Evolutionary conservation across 2,888 invertebrate species (phyloP).

Genomic region (Hyles lineata): DNA sequence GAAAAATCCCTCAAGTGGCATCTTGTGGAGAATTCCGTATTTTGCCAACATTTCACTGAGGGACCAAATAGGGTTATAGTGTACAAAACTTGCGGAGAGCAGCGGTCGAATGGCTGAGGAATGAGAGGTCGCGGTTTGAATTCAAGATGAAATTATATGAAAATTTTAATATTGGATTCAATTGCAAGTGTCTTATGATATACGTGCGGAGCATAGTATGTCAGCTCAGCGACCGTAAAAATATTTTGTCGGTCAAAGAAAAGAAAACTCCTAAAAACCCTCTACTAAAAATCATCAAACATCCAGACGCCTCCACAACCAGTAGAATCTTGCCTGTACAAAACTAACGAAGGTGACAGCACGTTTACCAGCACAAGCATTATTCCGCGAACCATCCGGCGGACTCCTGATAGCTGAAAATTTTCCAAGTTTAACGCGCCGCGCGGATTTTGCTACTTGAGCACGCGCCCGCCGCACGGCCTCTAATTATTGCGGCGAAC

Average conservation of each 20-base stretch:
- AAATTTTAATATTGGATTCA: too few relatives aligned
- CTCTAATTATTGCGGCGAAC: conserved; percentile 60
- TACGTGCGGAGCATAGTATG: too few relatives aligned
- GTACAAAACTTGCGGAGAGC: not conserved
- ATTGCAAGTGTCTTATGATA: too few relatives aligned
- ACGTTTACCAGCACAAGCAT: conserved; percentile 7
- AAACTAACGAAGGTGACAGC: not conserved
- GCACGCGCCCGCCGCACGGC: conserved; percentile 56
- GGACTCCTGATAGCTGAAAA: conserved; percentile 23
- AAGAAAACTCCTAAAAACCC: too few relatives aligned
- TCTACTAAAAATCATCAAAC: too few relatives aligned
- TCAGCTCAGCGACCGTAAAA: too few relatives aligned
- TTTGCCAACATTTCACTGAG: conserved; percentile 7
- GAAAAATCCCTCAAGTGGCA: conserved; percentile 20
- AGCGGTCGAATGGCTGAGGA: not conserved
- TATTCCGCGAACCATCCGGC: conserved; percentile 15
- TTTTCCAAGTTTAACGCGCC: conserved; percentile 22
- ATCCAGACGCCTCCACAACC: too few relatives aligned
- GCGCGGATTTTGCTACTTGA: conserved; percentile 39
- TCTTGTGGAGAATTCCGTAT: conserved; percentile 23
- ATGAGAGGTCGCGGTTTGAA: not conserved
- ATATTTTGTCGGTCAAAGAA: too few relatives aligned
- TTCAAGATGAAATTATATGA: not conserved
- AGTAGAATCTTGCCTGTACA: too few relatives aligned
- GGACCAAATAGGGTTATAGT: conserved; percentile 5